Evolutionary conservation across 2,797 vertebrate species (phyloP).

Genomic region (Artibeus jamaicensis): DNA sequence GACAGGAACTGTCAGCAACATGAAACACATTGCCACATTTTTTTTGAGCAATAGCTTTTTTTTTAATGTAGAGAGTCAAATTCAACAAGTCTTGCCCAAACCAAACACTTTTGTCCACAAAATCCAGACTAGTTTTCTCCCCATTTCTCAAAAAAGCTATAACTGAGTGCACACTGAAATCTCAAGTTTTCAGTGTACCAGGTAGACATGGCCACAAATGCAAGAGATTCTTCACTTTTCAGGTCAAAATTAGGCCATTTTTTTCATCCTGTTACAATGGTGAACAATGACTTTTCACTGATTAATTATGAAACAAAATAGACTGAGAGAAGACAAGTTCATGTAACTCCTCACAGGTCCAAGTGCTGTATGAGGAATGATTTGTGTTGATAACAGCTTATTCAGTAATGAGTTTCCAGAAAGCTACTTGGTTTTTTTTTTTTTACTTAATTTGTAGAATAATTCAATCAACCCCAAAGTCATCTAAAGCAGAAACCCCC

Average conservation of each 20-base stretch:
- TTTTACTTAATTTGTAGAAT: too few species aligned
- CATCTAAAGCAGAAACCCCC: neutral
- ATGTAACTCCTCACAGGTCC: neutral
- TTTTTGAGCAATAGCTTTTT: slow-evolving; percentile 67
- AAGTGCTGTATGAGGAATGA: neutral
- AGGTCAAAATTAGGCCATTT: neutral
- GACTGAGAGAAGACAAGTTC: neutral
- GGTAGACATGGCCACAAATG: neutral
- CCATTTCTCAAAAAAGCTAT: slow-evolving; percentile 60
- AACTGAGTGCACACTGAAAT: neutral
- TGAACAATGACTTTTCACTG: neutral
- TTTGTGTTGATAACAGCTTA: neutral
- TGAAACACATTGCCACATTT: slow-evolving; percentile 75
- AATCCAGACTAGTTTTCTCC: slow-evolving; percentile 5
- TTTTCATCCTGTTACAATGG: neutral
- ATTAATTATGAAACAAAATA: neutral
- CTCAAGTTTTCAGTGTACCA: neutral
- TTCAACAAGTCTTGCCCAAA: slow-evolving; percentile 36
- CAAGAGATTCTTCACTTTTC: slow-evolving; percentile 1
- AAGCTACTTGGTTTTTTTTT: neutral
- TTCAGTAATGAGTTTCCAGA: neutral
- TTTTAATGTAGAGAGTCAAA: neutral
- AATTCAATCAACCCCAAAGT: neutral
- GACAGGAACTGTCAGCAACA: slow-evolving; percentile 72
- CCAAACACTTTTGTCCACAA: slow-evolving; percentile 51